Conservation (phyloP, 2,888 invertebrate genomes). For the Acanthosoma haemorrhoidale region DNA sequence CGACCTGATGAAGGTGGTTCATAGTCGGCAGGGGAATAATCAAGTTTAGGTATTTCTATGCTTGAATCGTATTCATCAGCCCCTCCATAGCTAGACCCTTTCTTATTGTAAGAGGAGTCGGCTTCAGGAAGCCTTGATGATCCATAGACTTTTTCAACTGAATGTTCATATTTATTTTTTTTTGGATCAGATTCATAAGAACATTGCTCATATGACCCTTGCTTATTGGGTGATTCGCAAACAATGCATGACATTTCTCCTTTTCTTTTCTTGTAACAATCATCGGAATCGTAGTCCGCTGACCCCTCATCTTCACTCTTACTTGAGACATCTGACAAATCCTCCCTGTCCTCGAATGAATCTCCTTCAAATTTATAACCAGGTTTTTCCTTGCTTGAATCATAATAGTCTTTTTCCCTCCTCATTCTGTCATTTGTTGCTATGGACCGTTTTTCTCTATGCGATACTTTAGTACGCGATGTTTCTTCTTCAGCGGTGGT, state of each 20-base stretch:
- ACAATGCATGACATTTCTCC: conserved; percentile 53
- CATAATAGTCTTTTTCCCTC: conserved; percentile 35
- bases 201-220: conserved; percentile 73
- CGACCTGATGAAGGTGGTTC: not conserved
- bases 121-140: conserved; percentile 26
- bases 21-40: not conserved
- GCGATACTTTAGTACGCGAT: conserved; percentile 12
- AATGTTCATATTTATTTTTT: conserved; percentile 54
- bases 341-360: conserved; percentile 41
- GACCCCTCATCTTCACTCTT: conserved; percentile 28
- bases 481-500: conserved; percentile 35
- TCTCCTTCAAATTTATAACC: conserved; percentile 46
- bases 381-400: conserved; percentile 28
- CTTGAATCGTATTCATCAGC: conserved; percentile 9
- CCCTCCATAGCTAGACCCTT: conserved; percentile 42
- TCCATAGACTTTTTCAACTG: conserved; percentile 42
- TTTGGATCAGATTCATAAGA: conserved; percentile 69
- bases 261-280: conserved; percentile 33
- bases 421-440: conserved; percentile 13
- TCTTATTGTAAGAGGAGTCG: not conserved
- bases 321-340: conserved; percentile 5
- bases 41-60: not conserved
- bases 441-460: conserved; percentile 9
- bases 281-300: conserved; percentile 29
- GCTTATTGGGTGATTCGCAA: conserved; percentile 68